A percentile compares a stretch with the other conserved stretches of the same genome.
Evolutionary conservation across 2,797 vertebrate genomes (phyloP).

Genomic region (Arctocebus calabarensis): DNA sequence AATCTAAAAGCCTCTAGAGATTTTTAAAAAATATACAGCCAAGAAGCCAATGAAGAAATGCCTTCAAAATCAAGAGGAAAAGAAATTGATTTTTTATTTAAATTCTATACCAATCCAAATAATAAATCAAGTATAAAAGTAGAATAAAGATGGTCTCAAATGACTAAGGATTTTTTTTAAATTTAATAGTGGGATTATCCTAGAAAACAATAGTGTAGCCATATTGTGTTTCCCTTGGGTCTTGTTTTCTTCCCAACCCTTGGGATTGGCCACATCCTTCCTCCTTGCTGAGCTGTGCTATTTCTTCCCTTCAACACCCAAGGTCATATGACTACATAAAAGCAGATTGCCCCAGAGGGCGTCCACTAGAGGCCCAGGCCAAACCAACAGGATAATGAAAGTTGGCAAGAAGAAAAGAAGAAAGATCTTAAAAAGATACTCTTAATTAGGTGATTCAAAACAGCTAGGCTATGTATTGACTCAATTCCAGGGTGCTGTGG

Average conservation of each 20-base stretch:
- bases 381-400: background rate
- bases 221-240: background rate
- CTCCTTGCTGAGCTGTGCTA: background rate
- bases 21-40: background rate
- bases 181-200: constrained; percentile 26
- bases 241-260: background rate
- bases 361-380: background rate
- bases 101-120: background rate
- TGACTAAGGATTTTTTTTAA: background rate
- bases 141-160: constrained; percentile 48
- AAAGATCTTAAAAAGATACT: constrained; percentile 45
- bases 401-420: constrained; percentile 21
- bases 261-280: background rate
- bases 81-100: background rate
- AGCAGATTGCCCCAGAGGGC: background rate
- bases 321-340: background rate
- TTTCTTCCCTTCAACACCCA: background rate
- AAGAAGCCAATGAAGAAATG: constrained; percentile 31
- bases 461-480: background rate
- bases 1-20: background rate
- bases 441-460: constrained; percentile 41
- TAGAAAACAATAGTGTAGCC: background rate
- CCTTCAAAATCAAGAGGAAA: background rate
- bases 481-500: background rate
- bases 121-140: constrained; percentile 13